Evolutionary conservation across 2,888 invertebrate species (phyloP).

Genomic region (Drosophila eohydei): DNA sequence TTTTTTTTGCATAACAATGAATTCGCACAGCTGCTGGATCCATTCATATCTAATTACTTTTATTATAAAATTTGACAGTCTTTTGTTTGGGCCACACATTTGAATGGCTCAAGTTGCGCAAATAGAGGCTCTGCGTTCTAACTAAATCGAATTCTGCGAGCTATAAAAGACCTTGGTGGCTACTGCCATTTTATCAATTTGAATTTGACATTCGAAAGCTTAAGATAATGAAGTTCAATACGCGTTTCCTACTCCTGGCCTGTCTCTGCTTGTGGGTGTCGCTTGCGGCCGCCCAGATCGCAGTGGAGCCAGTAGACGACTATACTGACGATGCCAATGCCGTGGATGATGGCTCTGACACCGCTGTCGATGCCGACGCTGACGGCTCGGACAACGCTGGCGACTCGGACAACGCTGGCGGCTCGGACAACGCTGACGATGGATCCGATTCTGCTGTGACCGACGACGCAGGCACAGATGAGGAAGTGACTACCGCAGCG

Average conservation of each 20-base stretch:
- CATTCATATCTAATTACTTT: neutral
- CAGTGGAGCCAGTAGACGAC: neutral
- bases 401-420: no score
- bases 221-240: conserved; percentile 5
- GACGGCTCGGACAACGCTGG: neutral
- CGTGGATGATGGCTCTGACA: neutral
- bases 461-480: neutral
- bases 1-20: neutral
- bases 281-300: neutral
- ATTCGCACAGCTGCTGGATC: neutral
- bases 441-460: neutral
- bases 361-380: neutral
- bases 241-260: conserved; percentile 2
- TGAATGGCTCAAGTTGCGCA: neutral
- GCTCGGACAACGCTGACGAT: neutral
- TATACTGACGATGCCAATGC: neutral
- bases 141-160: neutral
- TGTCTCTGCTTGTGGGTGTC: neutral
- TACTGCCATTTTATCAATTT: neutral
- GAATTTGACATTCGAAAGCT: neutral
- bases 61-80: neutral
- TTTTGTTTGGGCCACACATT: neutral
- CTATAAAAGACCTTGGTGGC: neutral
- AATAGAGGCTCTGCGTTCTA: neutral
- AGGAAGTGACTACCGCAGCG: neutral